Conservation (phyloP, 92 coral and sea anemone genomes). For the Porites divaricata region DNA sequence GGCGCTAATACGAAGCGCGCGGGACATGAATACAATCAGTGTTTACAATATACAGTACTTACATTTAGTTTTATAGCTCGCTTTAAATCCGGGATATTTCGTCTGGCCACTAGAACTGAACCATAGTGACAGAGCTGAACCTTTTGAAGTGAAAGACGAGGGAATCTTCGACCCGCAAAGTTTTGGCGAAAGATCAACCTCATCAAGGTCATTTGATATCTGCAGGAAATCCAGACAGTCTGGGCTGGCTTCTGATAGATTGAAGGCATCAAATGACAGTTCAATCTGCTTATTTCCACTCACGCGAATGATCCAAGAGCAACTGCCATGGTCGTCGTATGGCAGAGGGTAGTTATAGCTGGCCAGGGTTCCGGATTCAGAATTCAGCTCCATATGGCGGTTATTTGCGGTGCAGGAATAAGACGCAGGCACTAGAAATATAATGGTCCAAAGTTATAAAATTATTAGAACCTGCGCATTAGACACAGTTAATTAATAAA, state of each 20-base stretch:
- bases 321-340: slow-evolving; percentile 18
- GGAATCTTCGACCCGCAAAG: slow-evolving; percentile 52
- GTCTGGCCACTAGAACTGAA: slow-evolving; percentile 23
- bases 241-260: slow-evolving; percentile 27
- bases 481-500: too few species aligned
- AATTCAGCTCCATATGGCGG: neutral
- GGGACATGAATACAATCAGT: too few species aligned
- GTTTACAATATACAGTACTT: neutral
- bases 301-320: slow-evolving; percentile 13
- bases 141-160: slow-evolving; percentile 30
- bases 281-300: slow-evolving; percentile 13
- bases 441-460: neutral
- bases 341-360: slow-evolving; percentile 56
- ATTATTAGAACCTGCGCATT: too few species aligned
- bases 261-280: slow-evolving; percentile 50
- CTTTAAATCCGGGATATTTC: slow-evolving; percentile 54
- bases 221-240: slow-evolving; percentile 38
- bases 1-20: too few species aligned
- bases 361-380: slow-evolving; percentile 45
- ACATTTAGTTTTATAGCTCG: slow-evolving; percentile 46
- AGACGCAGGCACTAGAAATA: slow-evolving; percentile 49
- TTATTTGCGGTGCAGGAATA: slow-evolving; percentile 42
- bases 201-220: slow-evolving; percentile 28
- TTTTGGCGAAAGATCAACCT: neutral
- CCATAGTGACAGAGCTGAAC: slow-evolving; percentile 25